phyloP scores from a whole-genome alignment of 2,797 vertebrate genomes.

The Lagorchestes hirsutus region DNA sequence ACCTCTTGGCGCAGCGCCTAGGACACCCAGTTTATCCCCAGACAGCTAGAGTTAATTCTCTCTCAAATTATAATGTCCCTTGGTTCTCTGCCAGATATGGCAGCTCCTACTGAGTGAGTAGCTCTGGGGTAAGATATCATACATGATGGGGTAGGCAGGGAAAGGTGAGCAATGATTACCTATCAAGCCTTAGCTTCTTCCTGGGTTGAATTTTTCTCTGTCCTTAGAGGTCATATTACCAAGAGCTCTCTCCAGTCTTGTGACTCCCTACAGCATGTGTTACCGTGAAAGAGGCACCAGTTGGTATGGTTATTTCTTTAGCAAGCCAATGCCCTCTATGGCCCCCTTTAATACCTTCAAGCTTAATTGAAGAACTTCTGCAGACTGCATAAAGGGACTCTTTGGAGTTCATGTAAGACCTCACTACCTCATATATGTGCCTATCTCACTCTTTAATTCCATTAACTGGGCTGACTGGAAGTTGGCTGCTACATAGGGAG shows the following conservation, averaged over 20 bases:
- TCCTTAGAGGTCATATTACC: neutral
- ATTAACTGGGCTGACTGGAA: neutral
- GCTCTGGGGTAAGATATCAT: neutral
- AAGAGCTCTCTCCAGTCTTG: neutral
- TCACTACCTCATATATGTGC: neutral
- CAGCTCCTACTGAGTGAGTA: neutral
- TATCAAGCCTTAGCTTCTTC: neutral
- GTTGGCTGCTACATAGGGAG: neutral
- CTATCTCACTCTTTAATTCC: neutral
- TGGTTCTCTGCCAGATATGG: neutral
- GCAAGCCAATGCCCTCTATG: neutral
- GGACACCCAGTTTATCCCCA: neutral
- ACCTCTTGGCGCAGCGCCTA: neutral
- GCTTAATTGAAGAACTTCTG: neutral
- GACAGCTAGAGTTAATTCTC: neutral
- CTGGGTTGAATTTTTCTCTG: neutral
- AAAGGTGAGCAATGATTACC: neutral
- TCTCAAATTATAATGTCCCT: neutral
- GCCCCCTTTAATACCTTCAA: neutral
- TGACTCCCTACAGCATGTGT: neutral
- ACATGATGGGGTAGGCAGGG: neutral
- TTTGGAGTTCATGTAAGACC: neutral
- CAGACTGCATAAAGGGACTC: neutral
- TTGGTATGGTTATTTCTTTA: neutral
- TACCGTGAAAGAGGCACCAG: neutral